A percentile compares a stretch with the other conserved stretches of the same genome.
Evolutionary conservation across 2,797 vertebrate genomes (phyloP).

Genomic region (Oreochromis mossambicus): DNA sequence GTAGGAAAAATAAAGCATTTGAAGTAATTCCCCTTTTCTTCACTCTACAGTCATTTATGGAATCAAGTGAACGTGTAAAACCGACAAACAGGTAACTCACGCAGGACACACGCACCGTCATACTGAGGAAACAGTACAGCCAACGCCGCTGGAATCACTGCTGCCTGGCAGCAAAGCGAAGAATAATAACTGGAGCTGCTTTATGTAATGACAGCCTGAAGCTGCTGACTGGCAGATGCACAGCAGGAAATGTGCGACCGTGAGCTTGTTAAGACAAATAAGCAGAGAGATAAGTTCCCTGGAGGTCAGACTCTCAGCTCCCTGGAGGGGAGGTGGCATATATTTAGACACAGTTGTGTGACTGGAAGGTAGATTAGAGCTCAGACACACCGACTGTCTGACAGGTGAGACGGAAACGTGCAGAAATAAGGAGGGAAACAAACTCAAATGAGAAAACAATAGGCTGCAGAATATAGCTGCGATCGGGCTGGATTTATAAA

Average conservation of each 20-base stretch:
- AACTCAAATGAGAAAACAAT: neutral
- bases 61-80: neutral
- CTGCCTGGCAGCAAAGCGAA: neutral
- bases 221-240: neutral
- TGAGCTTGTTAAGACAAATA: neutral
- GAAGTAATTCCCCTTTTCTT: neutral
- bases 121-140: neutral
- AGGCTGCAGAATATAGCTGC: neutral
- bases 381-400: neutral
- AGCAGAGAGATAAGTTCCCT: neutral
- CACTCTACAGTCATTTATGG: neutral
- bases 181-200: neutral
- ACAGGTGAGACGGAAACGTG: neutral
- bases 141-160: neutral
- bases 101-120: neutral
- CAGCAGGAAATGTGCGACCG: neutral
- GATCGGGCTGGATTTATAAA: rapidly evolving
- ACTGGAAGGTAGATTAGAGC: neutral
- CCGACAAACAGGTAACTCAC: neutral
- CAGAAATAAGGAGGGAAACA: neutral
- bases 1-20: neutral
- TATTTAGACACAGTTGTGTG: neutral
- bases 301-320: neutral
- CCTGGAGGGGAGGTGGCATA: neutral
- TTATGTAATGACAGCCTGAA: neutral